These are phyloP conservation scores for Meloidogyne chitwoodi DNA, from an alignment of 1,140 invertebrate species.

Conservation along the genomic window DNA sequence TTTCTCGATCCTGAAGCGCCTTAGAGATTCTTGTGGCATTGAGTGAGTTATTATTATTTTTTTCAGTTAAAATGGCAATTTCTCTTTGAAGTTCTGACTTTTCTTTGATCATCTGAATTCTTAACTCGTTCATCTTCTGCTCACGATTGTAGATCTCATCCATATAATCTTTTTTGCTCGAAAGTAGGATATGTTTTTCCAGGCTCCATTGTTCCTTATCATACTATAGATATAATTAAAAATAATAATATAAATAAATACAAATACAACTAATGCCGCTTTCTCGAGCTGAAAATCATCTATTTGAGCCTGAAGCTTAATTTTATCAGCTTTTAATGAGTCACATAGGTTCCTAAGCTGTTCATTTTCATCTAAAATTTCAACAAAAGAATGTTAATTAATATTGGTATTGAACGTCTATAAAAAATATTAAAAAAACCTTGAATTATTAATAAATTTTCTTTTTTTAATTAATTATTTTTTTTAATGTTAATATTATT, in stretches of 20 bases:
- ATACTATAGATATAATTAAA: slow-evolving; percentile 10
- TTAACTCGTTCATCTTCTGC: slow-evolving; percentile 25
- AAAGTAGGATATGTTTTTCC: slow-evolving; percentile 24
- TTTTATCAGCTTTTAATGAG: neutral
- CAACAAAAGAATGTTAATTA: neutral
- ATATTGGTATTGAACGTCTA: too few species aligned
- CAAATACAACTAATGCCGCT: slow-evolving; percentile 4
- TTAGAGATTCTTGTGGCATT: neutral
- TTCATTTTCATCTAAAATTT: slow-evolving; percentile 13
- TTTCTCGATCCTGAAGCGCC: neutral
- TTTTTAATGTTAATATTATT: too few species aligned
- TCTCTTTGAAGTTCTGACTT: slow-evolving; percentile 11
- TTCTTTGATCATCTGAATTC: neutral
- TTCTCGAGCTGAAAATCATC: slow-evolving; percentile 26
- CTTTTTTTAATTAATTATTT: too few species aligned
- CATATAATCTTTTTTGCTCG: slow-evolving; percentile 30
- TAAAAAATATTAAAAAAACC: too few species aligned
- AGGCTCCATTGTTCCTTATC: slow-evolving; percentile 28
- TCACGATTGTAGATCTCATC: slow-evolving; percentile 28
- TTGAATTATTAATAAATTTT: too few species aligned
- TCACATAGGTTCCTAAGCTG: slow-evolving; percentile 2
- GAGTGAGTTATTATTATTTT: neutral
- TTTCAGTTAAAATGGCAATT: neutral
- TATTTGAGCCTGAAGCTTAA: slow-evolving; percentile 18
- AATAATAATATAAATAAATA: slow-evolving; percentile 1